phyloP scores from a whole-genome alignment of 1,140 invertebrate species.

The Bombus polaris region DNA sequence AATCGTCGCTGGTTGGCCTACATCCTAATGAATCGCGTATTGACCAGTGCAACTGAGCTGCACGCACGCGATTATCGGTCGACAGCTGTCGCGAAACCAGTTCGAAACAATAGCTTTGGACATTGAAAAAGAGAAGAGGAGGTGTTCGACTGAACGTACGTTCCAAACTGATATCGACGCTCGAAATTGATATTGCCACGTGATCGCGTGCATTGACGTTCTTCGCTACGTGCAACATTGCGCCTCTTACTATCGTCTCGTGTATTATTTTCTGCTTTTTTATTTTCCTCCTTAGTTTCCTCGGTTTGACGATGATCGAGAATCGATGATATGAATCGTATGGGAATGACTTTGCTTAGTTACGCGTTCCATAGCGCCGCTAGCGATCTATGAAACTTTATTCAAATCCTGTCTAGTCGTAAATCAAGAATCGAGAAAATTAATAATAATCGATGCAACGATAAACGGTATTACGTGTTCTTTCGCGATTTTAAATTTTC shows the following conservation, averaged over 20 bases:
- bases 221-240: background rate
- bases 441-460: too few relatives aligned
- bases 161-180: background rate
- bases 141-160: background rate
- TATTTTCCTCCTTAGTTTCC: background rate
- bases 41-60: background rate
- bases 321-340: too few relatives aligned
- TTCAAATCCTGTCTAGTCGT: too few relatives aligned
- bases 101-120: slow-evolving; percentile 8
- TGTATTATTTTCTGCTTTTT: background rate
- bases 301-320: too few relatives aligned
- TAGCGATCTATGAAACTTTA: too few relatives aligned
- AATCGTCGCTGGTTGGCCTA: slow-evolving; percentile 19
- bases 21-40: slow-evolving; percentile 37
- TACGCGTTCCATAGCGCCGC: too few relatives aligned
- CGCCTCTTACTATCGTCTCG: background rate
- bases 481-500: too few relatives aligned
- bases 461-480: too few relatives aligned
- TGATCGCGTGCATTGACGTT: background rate
- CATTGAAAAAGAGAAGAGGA: background rate
- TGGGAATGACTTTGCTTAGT: too few relatives aligned
- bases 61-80: background rate
- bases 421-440: too few relatives aligned
- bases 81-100: slow-evolving; percentile 1
- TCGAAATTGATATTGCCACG: background rate